Conservation (phyloP, 2,113 vertebrate species). For the Hucho hucho region DNA sequence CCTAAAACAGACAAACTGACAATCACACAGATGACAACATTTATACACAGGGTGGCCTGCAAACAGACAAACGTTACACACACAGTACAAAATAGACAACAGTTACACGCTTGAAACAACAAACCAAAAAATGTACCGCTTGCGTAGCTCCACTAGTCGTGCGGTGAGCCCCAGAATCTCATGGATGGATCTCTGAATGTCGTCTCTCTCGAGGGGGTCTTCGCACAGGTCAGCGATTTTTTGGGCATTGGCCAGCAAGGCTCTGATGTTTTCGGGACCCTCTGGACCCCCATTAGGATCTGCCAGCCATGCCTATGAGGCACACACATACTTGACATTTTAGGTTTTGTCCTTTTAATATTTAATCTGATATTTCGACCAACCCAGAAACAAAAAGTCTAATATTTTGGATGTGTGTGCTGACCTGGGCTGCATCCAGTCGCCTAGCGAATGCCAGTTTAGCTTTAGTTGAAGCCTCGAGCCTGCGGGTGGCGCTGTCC, state of each 20-base stretch:
- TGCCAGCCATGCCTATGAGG: constrained; percentile 89
- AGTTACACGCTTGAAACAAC: too few relatives aligned
- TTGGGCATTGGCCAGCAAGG: constrained; percentile 88
- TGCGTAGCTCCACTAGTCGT: constrained; percentile 86
- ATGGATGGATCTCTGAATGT: constrained; percentile 91
- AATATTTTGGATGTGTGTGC: neutral
- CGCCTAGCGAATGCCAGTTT: constrained; percentile 95
- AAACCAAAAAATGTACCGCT: constrained; percentile 70
- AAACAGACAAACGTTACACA: too few relatives aligned
- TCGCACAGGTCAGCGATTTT: constrained; percentile 94
- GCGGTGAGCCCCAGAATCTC: constrained; percentile 91
- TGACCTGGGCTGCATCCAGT: constrained; percentile 94
- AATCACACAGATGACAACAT: constrained; percentile 30
- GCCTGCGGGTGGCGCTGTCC: constrained; percentile 87
- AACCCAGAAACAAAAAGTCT: too few relatives aligned
- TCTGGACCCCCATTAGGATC: constrained; percentile 93
- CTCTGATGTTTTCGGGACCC: constrained; percentile 92
- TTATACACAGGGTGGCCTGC: too few relatives aligned
- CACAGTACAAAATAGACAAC: too few relatives aligned
- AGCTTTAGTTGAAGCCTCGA: constrained; percentile 94
- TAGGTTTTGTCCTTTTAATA: too few relatives aligned
- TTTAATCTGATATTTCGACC: too few relatives aligned
- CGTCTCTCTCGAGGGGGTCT: constrained; percentile 94
- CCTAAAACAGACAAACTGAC: constrained; percentile 52
- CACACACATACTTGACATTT: neutral